phyloP scores from a whole-genome alignment of 2,888 invertebrate genomes.

The Chelonus formosanus region DNA sequence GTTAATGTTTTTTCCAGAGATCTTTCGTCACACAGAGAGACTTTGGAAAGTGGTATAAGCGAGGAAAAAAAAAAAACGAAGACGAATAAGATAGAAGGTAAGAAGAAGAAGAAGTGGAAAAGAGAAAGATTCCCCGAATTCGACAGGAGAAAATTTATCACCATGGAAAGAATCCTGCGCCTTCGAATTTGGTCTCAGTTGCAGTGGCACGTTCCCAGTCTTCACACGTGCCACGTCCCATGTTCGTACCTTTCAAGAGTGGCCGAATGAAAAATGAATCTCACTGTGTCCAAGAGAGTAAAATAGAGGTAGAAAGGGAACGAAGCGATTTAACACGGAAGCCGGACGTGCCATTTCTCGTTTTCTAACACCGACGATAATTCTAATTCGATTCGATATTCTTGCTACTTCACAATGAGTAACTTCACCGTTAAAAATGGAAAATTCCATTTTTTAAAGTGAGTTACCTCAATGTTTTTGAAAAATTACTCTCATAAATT shows the following conservation, averaged over 20 bases:
- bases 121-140: slow-evolving; percentile 19
- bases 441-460: background rate
- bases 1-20: slow-evolving; percentile 12
- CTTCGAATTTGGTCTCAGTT: slow-evolving; percentile 17
- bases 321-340: slow-evolving; percentile 6
- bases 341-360: slow-evolving; percentile 25
- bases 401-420: background rate
- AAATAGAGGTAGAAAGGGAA: slow-evolving; percentile 3
- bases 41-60: background rate
- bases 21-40: slow-evolving; percentile 3
- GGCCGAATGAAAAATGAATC: slow-evolving; percentile 27
- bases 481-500: no score
- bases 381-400: slow-evolving; percentile 20
- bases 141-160: slow-evolving; percentile 28
- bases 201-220: slow-evolving; percentile 17
- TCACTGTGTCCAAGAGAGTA: slow-evolving; percentile 22
- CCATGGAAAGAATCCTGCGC: slow-evolving; percentile 15
- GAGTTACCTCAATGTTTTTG: no score
- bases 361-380: slow-evolving; percentile 20
- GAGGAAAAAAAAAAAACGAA: slow-evolving; percentile 5
- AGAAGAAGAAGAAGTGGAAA: background rate
- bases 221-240: slow-evolving; percentile 22
- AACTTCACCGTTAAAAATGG: background rate
- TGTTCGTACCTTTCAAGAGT: slow-evolving; percentile 8
- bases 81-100: background rate